phyloP scores from a whole-genome alignment of 37 sponge, comb jelly and placozoan genomes.

The Tethya wilhelma region DNA sequence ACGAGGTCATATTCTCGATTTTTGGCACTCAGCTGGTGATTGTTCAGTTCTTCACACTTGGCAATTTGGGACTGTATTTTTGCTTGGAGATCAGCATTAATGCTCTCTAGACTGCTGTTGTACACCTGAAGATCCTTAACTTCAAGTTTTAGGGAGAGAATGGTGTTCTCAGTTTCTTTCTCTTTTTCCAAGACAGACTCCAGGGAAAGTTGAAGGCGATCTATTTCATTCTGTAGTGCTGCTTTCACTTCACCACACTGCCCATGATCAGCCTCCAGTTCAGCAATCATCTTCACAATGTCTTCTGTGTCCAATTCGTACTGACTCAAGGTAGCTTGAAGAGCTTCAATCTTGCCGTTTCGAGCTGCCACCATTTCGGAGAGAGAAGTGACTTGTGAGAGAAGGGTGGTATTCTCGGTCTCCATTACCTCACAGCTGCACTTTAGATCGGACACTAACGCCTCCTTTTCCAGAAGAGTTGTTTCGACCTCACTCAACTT shows the following conservation, averaged over 20 bases:
- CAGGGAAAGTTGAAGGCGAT: constrained; percentile 1
- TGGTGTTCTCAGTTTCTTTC: neutral
- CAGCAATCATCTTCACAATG: constrained; percentile 35
- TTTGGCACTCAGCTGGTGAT: neutral
- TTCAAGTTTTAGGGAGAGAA: constrained; percentile 8
- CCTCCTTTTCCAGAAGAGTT: constrained; percentile 35
- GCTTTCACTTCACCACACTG: neutral
- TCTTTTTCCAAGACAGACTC: neutral
- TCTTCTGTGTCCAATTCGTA: constrained; percentile 39
- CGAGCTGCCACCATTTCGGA: constrained; percentile 51
- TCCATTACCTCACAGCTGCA: constrained; percentile 31
- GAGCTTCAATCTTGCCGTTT: constrained; percentile 48
- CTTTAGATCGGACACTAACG: constrained; percentile 17
- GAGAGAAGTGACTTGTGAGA: constrained; percentile 53
- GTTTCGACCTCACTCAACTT: constrained; percentile 11
- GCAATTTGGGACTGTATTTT: constrained; percentile 17
- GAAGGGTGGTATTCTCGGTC: constrained; percentile 35
- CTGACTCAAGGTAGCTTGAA: constrained; percentile 13
- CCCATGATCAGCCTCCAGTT: constrained; percentile 50
- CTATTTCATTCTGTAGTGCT: constrained; percentile 19
- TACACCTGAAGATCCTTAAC: constrained; percentile 16
- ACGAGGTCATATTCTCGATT: neutral
- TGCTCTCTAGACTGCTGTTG: constrained; percentile 19
- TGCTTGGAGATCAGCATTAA: constrained; percentile 29
- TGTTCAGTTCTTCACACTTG: constrained; percentile 27